These are phyloP conservation scores for Baccha elongata DNA, from an alignment of 2,888 invertebrate genomes.

Conservation along the genomic window DNA sequence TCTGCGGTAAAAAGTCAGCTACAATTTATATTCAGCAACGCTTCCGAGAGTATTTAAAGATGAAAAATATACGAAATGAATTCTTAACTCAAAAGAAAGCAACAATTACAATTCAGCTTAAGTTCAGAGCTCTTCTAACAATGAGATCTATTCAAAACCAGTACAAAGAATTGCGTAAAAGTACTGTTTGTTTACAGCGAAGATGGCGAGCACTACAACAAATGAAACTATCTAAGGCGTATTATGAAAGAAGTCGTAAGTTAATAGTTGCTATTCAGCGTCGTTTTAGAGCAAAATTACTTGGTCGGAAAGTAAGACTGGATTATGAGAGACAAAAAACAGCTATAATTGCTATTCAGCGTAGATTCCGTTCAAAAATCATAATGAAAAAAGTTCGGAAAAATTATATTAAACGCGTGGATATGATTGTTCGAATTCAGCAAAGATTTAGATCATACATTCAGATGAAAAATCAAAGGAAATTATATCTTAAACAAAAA, in stretches of 20 bases:
- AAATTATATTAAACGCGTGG: slow-evolving; percentile 74
- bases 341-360: slow-evolving; percentile 75
- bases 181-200: slow-evolving; percentile 81
- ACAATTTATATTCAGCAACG: slow-evolving; percentile 80
- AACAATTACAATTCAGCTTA: slow-evolving; percentile 73
- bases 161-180: slow-evolving; percentile 74
- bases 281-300: slow-evolving; percentile 74
- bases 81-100: slow-evolving; percentile 61
- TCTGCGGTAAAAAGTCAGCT: slow-evolving; percentile 77
- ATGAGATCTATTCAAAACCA: slow-evolving; percentile 74
- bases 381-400: slow-evolving; percentile 74
- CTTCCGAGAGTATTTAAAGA: slow-evolving; percentile 77
- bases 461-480: slow-evolving; percentile 75
- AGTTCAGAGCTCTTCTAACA: slow-evolving; percentile 75
- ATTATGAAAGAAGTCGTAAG: slow-evolving; percentile 75
- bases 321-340: slow-evolving; percentile 73
- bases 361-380: slow-evolving; percentile 77
- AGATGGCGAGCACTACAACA: slow-evolving; percentile 80
- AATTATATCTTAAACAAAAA: slow-evolving; percentile 72
- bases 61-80: slow-evolving; percentile 65
- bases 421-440: slow-evolving; percentile 77
- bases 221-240: slow-evolving; percentile 55
- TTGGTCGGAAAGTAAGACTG: slow-evolving; percentile 76
- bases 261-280: slow-evolving; percentile 79
- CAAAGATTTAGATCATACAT: slow-evolving; percentile 78